These are phyloP conservation scores for Melipona quadrifasciata DNA, from an alignment of 1,140 invertebrate species.

Conservation along the genomic window DNA sequence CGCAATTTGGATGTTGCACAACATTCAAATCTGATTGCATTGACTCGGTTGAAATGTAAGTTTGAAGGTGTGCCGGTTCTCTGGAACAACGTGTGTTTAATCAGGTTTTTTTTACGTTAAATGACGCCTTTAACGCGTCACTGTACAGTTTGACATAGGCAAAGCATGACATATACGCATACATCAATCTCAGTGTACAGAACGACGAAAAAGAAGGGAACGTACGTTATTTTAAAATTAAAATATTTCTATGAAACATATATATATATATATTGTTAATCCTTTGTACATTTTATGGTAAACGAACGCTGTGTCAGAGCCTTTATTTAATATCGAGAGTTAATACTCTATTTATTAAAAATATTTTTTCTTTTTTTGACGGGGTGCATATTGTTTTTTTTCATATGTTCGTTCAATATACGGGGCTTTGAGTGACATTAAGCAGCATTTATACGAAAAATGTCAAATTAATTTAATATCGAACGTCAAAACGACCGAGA, in stretches of 20 bases:
- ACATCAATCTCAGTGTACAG: not conserved
- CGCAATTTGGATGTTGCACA: not conserved
- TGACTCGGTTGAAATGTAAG: not conserved
- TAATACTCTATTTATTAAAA: not conserved
- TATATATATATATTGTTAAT: not conserved
- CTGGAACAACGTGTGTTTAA: not conserved
- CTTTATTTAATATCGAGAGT: not conserved
- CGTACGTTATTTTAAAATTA: not conserved
- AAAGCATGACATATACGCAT: not conserved
- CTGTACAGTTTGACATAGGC: not conserved
- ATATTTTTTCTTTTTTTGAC: not conserved
- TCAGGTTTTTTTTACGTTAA: not conserved
- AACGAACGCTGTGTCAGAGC: not conserved
- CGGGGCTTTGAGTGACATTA: not conserved
- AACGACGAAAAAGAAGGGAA: not conserved
- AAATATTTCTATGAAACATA: not conserved
- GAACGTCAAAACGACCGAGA: not conserved
- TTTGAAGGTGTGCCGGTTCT: not conserved
- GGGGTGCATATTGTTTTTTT: not conserved
- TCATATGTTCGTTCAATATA: not conserved
- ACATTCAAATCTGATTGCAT: not conserved
- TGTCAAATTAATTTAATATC: not conserved
- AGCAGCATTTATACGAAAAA: not conserved
- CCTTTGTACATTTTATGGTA: not conserved
- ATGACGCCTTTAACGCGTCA: not conserved